Conservation (phyloP, 1,140 invertebrate species). For the Megalopta genalis region DNA sequence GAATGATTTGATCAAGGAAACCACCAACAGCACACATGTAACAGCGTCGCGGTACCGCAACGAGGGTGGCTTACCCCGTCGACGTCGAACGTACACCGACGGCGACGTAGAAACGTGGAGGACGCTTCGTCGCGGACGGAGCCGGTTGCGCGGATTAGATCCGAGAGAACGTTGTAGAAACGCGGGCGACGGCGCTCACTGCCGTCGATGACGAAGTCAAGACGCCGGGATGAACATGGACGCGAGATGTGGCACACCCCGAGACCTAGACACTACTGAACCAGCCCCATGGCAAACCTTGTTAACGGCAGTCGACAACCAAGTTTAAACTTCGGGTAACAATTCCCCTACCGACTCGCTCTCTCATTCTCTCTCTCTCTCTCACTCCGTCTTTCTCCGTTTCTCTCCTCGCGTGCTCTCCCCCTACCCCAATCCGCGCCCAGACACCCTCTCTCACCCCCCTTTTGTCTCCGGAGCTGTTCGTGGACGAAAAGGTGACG, state of each 20-base stretch:
- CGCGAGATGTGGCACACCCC: slow-evolving; percentile 77
- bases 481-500: slow-evolving; percentile 26
- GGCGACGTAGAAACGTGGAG: slow-evolving; percentile 2
- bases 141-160: not conserved
- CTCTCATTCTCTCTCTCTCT: slow-evolving; percentile 60
- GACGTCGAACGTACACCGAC: not conserved
- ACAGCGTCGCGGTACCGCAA: not conserved
- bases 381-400: slow-evolving; percentile 58
- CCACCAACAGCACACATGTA: not conserved
- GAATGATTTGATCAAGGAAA: not conserved
- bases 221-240: slow-evolving; percentile 53
- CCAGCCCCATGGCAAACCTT: slow-evolving; percentile 78
- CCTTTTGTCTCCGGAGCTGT: slow-evolving; percentile 52
- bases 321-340: slow-evolving; percentile 80
- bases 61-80: not conserved
- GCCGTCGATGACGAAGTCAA: slow-evolving; percentile 42
- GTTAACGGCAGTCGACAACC: slow-evolving; percentile 80
- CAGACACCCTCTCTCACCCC: slow-evolving; percentile 34
- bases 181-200: not conserved
- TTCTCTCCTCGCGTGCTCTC: slow-evolving; percentile 57
- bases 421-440: slow-evolving; percentile 19
- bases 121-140: slow-evolving; percentile 4
- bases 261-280: slow-evolving; percentile 80
- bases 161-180: slow-evolving; percentile 21
- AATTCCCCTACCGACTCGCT: slow-evolving; percentile 74